These are phyloP conservation scores for Vanessa atalanta DNA, from an alignment of 1,140 invertebrate species.

Conservation along the genomic window DNA sequence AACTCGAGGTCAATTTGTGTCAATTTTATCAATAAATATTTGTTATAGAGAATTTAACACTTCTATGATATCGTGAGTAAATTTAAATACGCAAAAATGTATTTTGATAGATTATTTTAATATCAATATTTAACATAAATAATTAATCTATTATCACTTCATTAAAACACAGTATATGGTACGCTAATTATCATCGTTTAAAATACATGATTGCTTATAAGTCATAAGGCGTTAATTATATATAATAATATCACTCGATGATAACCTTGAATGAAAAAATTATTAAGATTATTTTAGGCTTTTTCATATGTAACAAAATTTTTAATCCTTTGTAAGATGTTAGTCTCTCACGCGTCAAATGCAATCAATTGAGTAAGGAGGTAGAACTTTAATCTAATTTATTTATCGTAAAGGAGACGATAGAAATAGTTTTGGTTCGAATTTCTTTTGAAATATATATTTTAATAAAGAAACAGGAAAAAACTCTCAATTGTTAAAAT, in stretches of 20 bases:
- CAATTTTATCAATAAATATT: constrained; percentile 27
- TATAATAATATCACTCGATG: not conserved
- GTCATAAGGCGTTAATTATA: not conserved
- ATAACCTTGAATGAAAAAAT: not conserved
- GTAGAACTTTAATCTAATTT: too few species aligned
- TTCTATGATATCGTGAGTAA: not conserved
- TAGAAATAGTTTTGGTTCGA: not conserved
- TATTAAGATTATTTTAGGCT: not conserved
- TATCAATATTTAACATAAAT: too few species aligned
- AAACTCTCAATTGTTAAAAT: too few species aligned
- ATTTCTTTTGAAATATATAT: not conserved
- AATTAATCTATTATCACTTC: too few species aligned
- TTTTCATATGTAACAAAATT: too few species aligned
- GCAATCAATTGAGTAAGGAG: too few species aligned
- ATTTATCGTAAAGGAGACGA: too few species aligned
- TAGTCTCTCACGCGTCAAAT: too few species aligned
- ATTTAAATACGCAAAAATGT: not conserved
- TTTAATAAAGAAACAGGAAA: too few species aligned
- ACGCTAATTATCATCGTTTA: not conserved
- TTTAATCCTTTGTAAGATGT: too few species aligned
- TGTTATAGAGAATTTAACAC: not conserved
- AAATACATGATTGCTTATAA: not conserved
- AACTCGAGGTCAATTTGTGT: constrained; percentile 17
- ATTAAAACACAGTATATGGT: too few species aligned
- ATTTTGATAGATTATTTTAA: too few species aligned